Conservation (phyloP, 1,140 invertebrate genomes). For the Drosophila ficusphila region DNA sequence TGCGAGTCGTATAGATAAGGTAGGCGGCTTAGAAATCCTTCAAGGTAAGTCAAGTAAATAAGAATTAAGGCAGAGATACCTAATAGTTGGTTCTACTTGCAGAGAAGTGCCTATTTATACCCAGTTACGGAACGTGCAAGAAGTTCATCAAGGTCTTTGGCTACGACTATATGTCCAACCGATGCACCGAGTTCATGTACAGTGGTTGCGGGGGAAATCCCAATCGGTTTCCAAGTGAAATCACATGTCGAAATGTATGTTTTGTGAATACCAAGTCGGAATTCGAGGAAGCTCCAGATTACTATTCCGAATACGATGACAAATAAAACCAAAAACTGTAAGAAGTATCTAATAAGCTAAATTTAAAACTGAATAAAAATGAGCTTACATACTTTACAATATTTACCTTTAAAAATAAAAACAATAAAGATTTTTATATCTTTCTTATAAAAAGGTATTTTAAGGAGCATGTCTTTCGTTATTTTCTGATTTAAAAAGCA, state of each 20-base stretch:
- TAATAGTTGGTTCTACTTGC: background rate
- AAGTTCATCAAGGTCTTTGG: background rate
- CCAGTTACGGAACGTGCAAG: background rate
- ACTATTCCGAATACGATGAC: background rate
- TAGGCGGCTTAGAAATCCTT: background rate
- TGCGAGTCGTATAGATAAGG: background rate
- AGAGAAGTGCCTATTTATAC: slow-evolving; percentile 7
- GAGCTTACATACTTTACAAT: too few relatives aligned
- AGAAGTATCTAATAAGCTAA: too few relatives aligned
- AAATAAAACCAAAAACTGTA: too few relatives aligned
- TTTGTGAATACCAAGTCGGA: background rate
- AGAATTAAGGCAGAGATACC: background rate
- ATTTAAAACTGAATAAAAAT: too few relatives aligned
- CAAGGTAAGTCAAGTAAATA: slow-evolving; percentile 5
- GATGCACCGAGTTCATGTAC: slow-evolving; percentile 9
- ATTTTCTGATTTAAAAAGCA: background rate
- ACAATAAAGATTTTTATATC: too few relatives aligned
- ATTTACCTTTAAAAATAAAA: too few relatives aligned
- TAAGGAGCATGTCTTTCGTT: background rate
- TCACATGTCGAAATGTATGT: slow-evolving; percentile 4
- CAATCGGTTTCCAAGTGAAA: slow-evolving; percentile 32
- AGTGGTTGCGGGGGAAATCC: slow-evolving; percentile 57
- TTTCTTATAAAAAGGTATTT: too few relatives aligned
- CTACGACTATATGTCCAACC: slow-evolving; percentile 11
- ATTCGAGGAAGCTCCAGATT: too few relatives aligned